Evolutionary conservation across 2,113 vertebrate genomes (phyloP).

Genomic region (Crotalus tigris): DNA sequence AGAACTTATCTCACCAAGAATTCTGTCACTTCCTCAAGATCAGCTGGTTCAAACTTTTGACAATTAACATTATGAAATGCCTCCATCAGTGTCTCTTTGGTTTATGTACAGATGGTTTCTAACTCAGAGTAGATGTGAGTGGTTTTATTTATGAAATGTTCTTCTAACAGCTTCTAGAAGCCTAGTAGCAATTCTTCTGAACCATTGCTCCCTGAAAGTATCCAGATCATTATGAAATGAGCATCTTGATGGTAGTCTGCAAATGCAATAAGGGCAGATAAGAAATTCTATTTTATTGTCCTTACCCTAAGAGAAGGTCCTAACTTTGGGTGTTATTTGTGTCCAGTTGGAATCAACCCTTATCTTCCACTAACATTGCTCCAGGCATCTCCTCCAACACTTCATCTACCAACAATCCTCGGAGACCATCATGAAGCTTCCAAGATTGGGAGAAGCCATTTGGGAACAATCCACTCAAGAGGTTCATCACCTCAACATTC

Average conservation of each 20-base stretch:
- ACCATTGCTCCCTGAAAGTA: background rate
- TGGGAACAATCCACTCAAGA: background rate
- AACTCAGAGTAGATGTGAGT: background rate
- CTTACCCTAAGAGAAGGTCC: background rate
- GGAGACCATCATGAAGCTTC: background rate
- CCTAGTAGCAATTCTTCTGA: background rate
- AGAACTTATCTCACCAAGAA: background rate
- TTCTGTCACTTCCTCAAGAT: background rate
- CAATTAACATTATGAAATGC: background rate
- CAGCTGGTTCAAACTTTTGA: background rate
- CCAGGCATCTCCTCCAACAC: background rate
- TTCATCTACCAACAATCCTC: background rate
- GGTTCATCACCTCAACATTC: background rate
- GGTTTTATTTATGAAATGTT: background rate
- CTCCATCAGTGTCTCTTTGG: background rate
- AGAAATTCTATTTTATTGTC: background rate
- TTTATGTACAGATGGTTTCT: background rate
- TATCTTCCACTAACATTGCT: background rate
- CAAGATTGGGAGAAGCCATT: background rate
- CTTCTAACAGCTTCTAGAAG: background rate
- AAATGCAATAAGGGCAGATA: background rate
- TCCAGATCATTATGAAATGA: background rate
- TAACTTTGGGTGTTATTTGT: background rate
- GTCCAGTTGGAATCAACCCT: background rate
- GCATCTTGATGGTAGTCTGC: background rate